phyloP scores from a whole-genome alignment of 2,797 vertebrate species.

The Arremon brunneinucha region DNA sequence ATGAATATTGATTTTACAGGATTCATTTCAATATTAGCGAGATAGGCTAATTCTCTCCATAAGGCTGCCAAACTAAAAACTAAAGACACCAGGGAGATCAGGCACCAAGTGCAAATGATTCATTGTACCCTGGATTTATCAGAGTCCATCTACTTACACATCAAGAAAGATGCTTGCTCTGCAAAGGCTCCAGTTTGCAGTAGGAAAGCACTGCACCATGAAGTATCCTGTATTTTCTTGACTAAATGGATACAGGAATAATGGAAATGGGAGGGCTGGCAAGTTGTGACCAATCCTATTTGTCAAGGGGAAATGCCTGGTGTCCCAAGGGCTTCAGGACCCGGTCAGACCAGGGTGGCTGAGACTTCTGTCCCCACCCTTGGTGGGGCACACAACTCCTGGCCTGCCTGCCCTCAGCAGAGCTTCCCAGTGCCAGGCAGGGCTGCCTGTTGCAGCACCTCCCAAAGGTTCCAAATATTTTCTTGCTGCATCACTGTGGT shows the following conservation, averaged over 20 bases:
- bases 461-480: neutral
- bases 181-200: neutral
- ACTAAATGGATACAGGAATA: neutral
- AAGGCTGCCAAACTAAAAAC: neutral
- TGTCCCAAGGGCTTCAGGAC: neutral
- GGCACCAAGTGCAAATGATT: neutral
- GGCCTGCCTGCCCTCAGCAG: neutral
- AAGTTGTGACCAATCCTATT: neutral
- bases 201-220: neutral
- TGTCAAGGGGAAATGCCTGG: neutral
- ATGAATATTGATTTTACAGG: neutral
- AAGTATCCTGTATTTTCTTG: neutral
- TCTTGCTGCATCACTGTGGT: neutral
- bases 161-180: neutral
- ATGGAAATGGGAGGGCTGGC: neutral
- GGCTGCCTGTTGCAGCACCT: neutral
- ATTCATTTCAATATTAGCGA: neutral
- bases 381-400: neutral
- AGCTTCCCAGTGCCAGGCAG: rapidly evolving
- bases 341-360: neutral
- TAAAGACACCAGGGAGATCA: neutral
- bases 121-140: neutral
- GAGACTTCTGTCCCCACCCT: neutral
- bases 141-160: neutral
- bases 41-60: neutral